Percentiles rank a stretch among this genome's conserved stretches.
Evolutionary conservation across 2,113 vertebrate genomes (phyloP).

Genomic region (Aplodontia rufa): DNA sequence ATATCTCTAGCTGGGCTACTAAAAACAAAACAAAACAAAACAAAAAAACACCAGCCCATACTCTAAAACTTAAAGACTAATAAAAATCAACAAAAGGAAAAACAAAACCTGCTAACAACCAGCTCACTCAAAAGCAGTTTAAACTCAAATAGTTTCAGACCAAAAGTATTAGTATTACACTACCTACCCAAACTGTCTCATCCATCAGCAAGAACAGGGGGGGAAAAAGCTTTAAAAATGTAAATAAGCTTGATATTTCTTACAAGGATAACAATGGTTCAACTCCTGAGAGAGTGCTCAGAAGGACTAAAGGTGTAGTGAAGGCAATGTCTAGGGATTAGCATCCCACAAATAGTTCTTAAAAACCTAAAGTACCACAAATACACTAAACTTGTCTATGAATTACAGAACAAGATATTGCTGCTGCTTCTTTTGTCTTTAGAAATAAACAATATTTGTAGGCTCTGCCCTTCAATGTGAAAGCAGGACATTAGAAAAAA

Average conservation of each 20-base stretch:
- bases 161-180: constrained; percentile 64
- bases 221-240: constrained; percentile 40
- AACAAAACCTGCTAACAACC: constrained; percentile 59
- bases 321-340: constrained; percentile 73
- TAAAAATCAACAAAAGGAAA: constrained; percentile 69
- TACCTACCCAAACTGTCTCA: constrained; percentile 59
- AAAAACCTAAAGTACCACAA: constrained; percentile 74
- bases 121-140: constrained; percentile 62
- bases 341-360: constrained; percentile 81
- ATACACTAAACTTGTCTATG: constrained; percentile 74
- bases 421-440: constrained; percentile 75
- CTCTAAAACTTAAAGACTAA: constrained; percentile 66
- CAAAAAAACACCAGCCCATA: constrained; percentile 67
- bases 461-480: constrained; percentile 84
- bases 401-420: constrained; percentile 82
- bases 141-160: constrained; percentile 68
- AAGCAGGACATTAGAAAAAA: constrained; percentile 76
- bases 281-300: constrained; percentile 63
- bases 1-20: constrained; percentile 71
- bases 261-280: constrained; percentile 62
- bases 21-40: constrained; percentile 38
- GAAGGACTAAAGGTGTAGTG: constrained; percentile 64
- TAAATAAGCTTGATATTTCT: constrained; percentile 64
- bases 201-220: constrained; percentile 17
- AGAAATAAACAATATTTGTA: constrained; percentile 64